phyloP scores from a whole-genome alignment of 1,140 invertebrate species.

The Penaeus indicus region DNA sequence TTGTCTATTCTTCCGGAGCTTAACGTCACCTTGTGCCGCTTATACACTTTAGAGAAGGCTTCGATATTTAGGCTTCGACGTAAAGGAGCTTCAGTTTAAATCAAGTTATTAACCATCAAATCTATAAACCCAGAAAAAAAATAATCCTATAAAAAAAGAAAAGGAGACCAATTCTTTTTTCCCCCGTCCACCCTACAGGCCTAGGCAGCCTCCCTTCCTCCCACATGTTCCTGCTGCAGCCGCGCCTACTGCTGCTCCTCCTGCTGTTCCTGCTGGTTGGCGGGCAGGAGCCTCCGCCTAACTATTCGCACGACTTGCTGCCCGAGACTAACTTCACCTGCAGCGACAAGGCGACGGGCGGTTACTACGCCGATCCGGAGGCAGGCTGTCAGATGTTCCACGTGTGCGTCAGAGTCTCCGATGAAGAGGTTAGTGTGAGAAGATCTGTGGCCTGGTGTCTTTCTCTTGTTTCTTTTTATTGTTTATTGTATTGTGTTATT shows the following conservation, averaged over 20 bases:
- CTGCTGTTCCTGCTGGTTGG: constrained; percentile 47
- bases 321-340: constrained; percentile 89
- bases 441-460: too few relatives aligned
- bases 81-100: too few relatives aligned
- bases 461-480: too few relatives aligned
- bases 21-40: too few relatives aligned
- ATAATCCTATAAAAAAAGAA: too few relatives aligned
- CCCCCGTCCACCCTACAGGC: background rate
- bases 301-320: constrained; percentile 84
- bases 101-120: too few relatives aligned
- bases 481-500: too few relatives aligned
- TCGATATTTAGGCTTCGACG: too few relatives aligned
- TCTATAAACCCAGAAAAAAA: too few relatives aligned
- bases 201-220: background rate
- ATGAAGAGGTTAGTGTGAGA: constrained; percentile 51
- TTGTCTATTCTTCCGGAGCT: too few relatives aligned
- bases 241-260: constrained; percentile 49
- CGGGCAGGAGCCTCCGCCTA: constrained; percentile 73
- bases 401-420: constrained; percentile 69
- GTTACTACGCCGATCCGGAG: constrained; percentile 92
- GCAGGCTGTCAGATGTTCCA: constrained; percentile 94
- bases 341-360: constrained; percentile 87
- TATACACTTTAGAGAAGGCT: too few relatives aligned
- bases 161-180: background rate
- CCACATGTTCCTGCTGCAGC: background rate